phyloP scores from a whole-genome alignment of 2,888 invertebrate genomes.

The Nemapogon koenigi region DNA sequence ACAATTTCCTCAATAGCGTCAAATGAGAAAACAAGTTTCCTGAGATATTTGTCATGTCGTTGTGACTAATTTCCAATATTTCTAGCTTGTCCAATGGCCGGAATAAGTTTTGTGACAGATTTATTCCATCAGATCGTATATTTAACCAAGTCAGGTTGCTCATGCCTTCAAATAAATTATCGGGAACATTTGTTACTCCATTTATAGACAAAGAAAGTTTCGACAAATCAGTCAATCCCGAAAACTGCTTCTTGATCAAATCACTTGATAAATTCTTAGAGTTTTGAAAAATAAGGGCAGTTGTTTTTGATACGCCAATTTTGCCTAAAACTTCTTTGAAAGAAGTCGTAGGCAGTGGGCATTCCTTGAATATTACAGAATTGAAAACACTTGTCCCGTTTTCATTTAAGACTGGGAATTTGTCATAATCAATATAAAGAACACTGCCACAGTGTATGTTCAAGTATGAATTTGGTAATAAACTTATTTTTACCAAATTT shows the following conservation, averaged over 20 bases:
- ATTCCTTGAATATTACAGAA: constrained; percentile 57
- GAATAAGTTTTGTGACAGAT: constrained; percentile 63
- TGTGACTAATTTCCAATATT: constrained; percentile 70
- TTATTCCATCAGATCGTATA: constrained; percentile 66
- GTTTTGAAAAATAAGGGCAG: constrained; percentile 63
- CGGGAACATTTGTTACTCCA: constrained; percentile 65
- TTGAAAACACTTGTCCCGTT: constrained; percentile 43
- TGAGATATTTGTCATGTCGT: constrained; percentile 68
- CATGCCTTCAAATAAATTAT: constrained; percentile 67
- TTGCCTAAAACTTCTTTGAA: constrained; percentile 51
- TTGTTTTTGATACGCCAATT: constrained; percentile 51
- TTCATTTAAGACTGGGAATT: constrained; percentile 51
- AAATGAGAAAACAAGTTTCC: constrained; percentile 68
- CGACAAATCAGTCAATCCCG: constrained; percentile 58
- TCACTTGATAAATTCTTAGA: constrained; percentile 59
- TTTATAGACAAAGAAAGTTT: constrained; percentile 67
- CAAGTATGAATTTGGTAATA: constrained; percentile 47
- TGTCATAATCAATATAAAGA: constrained; percentile 42
- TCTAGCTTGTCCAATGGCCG: constrained; percentile 61
- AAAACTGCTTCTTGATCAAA: constrained; percentile 64
- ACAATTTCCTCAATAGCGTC: constrained; percentile 64
- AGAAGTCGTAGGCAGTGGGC: constrained; percentile 58
- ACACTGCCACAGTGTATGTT: constrained; percentile 50
- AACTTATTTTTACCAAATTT: constrained; percentile 41
- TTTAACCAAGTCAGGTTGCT: constrained; percentile 69